phyloP scores from a whole-genome alignment of 2,113 vertebrate species.

The Euleptes europaea region DNA sequence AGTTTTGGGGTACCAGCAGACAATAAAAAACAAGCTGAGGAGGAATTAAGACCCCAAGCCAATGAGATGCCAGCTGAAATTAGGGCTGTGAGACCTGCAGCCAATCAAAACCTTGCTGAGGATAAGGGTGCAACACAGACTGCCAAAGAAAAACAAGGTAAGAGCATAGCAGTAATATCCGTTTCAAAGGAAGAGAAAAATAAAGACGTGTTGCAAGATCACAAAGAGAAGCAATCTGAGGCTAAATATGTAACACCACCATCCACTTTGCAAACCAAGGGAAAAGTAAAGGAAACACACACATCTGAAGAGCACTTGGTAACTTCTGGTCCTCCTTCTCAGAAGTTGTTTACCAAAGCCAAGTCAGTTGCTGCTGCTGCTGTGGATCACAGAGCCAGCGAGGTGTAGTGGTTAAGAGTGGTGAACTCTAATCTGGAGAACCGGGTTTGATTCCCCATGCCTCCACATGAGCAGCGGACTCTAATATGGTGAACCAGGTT shows the following conservation, averaged over 20 bases:
- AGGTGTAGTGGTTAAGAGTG: no score
- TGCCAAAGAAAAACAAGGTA: neutral
- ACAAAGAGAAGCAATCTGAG: neutral
- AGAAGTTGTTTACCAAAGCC: neutral
- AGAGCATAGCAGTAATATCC: neutral
- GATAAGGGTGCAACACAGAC: neutral
- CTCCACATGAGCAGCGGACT: no score
- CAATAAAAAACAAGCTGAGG: rapidly evolving
- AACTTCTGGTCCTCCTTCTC: neutral
- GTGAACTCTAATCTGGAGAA: no score
- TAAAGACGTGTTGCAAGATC: neutral
- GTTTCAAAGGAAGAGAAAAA: neutral
- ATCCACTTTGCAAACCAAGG: rapidly evolving
- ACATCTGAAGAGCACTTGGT: neutral
- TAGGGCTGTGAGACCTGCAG: neutral
- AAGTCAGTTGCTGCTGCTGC: neutral
- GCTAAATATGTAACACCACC: neutral
- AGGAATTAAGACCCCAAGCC: neutral
- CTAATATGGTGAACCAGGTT: no score
- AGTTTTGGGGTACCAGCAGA: rapidly evolving
- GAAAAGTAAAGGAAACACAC: neutral
- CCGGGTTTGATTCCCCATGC: no score
- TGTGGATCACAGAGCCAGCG: rapidly evolving
- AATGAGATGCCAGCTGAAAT: neutral
- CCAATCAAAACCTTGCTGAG: neutral